Evolutionary conservation across 2,113 vertebrate genomes (phyloP).

Genomic region (Mastomys coucha): DNA sequence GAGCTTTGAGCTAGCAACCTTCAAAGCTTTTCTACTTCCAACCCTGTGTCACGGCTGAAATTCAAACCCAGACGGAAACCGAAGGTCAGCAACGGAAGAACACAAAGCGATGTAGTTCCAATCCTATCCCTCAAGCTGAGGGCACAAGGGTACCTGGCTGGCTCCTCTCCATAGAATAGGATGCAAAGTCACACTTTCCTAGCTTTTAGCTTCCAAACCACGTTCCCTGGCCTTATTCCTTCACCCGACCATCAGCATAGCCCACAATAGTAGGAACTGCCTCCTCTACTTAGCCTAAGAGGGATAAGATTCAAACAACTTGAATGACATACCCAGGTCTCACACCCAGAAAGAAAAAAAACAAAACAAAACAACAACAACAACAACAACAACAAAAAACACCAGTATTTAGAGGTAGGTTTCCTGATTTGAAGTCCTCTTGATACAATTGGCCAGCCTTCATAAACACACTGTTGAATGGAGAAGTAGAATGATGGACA

Average conservation of each 20-base stretch:
- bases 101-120: neutral
- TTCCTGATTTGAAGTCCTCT: constrained; percentile 33
- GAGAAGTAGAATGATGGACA: neutral
- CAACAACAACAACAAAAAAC: too few species aligned
- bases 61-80: neutral
- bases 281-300: neutral
- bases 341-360: neutral
- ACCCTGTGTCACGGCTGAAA: neutral
- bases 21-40: neutral
- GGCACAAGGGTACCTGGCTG: constrained; percentile 28
- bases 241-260: neutral
- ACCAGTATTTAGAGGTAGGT: neutral
- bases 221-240: neutral
- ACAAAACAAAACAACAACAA: too few species aligned
- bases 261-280: neutral
- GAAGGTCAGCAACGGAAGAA: neutral
- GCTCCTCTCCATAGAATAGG: neutral
- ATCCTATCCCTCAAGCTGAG: neutral
- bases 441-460: neutral
- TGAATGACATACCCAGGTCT: neutral
- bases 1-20: neutral
- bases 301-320: neutral
- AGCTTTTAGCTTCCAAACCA: constrained; percentile 22
- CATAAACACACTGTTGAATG: neutral
- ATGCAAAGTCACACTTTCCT: neutral